These are phyloP conservation scores for Campopleginae sp. DNA, from an alignment of 2,888 invertebrate genomes.

Conservation along the genomic window DNA sequence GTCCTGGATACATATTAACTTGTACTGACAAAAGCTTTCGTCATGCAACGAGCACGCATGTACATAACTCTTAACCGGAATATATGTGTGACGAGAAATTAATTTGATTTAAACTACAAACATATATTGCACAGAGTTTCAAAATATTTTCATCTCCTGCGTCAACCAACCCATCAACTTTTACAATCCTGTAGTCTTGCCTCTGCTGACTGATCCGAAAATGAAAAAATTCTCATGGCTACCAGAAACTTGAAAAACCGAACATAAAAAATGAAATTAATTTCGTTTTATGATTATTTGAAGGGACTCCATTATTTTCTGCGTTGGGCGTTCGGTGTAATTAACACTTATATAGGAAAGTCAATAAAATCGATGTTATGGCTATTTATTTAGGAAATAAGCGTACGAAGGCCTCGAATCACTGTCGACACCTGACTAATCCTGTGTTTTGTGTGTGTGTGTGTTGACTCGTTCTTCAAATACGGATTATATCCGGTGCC, in stretches of 20 bases:
- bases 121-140: neutral
- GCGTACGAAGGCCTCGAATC: neutral
- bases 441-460: neutral
- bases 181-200: neutral
- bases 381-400: neutral
- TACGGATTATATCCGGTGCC: neutral
- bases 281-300: neutral
- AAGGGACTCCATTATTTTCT: neutral
- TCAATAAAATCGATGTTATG: neutral
- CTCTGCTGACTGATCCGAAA: neutral
- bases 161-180: neutral
- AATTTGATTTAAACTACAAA: neutral
- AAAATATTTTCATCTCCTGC: neutral
- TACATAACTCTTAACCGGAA: slow-evolving; percentile 8
- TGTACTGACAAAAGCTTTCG: slow-evolving; percentile 55
- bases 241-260: neutral
- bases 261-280: neutral
- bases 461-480: slow-evolving; percentile 4
- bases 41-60: slow-evolving; percentile 51
- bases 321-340: neutral
- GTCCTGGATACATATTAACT: slow-evolving; percentile 33
- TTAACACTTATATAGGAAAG: neutral
- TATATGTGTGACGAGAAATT: neutral
- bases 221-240: neutral
- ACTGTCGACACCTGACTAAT: neutral